phyloP scores from a whole-genome alignment of 1,140 invertebrate genomes.

The Drosophila parabipectinata region DNA sequence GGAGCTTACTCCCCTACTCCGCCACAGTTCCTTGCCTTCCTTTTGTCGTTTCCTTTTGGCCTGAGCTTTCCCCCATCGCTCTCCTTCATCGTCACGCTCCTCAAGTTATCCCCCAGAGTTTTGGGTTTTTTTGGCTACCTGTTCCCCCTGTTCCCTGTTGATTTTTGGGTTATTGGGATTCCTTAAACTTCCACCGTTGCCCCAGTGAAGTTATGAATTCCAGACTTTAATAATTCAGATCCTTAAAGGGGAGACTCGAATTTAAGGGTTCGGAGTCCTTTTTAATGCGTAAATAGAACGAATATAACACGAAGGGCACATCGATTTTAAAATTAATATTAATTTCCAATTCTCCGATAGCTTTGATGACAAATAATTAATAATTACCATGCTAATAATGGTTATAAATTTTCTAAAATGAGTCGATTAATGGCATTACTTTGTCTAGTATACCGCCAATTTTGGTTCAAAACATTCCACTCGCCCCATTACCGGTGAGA shows the following conservation, averaged over 20 bases:
- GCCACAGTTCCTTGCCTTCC: constrained; percentile 7
- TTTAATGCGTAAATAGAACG: too few relatives aligned
- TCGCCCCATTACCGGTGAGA: constrained; percentile 6
- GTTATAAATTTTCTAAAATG: background rate
- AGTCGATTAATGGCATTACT: background rate
- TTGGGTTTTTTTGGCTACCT: constrained; percentile 4
- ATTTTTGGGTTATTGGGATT: constrained; percentile 29
- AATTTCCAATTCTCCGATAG: too few relatives aligned
- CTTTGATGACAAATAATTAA: too few relatives aligned
- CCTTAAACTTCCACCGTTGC: constrained; percentile 3
- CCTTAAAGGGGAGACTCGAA: background rate
- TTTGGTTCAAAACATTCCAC: constrained; percentile 21
- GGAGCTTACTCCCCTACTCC: constrained; percentile 9
- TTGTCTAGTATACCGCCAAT: background rate
- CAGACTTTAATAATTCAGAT: constrained; percentile 17
- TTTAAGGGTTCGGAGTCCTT: background rate
- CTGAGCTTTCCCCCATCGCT: background rate
- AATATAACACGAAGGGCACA: too few relatives aligned
- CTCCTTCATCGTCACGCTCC: constrained; percentile 3
- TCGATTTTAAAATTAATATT: too few relatives aligned
- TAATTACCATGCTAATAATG: too few relatives aligned
- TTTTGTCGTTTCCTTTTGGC: constrained; percentile 10
- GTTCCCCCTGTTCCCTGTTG: constrained; percentile 12
- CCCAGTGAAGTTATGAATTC: constrained; percentile 1
- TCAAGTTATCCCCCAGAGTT: constrained; percentile 1